Evolutionary conservation across 2,888 invertebrate species (phyloP).

Genomic region (Lepidocyrtinus sp.): DNA sequence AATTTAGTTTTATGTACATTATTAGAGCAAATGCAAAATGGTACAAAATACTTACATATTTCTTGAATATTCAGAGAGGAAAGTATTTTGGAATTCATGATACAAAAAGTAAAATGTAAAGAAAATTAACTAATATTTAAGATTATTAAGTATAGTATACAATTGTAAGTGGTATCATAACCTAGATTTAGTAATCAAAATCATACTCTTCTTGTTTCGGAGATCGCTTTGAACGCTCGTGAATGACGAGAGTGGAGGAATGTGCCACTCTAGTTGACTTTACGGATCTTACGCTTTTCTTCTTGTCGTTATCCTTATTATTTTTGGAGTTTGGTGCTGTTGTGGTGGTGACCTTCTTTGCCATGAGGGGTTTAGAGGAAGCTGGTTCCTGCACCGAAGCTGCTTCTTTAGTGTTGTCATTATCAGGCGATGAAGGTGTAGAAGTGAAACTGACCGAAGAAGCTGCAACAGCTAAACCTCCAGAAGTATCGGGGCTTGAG

Average conservation of each 20-base stretch:
- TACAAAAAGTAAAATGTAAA: too few relatives aligned
- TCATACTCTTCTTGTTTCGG: constrained; percentile 37
- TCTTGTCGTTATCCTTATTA: constrained; percentile 21
- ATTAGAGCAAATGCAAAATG: too few relatives aligned
- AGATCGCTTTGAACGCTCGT: constrained; percentile 35
- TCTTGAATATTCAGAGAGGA: too few relatives aligned
- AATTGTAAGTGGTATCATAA: too few relatives aligned
- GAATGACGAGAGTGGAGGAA: constrained; percentile 34
- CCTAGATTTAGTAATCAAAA: constrained; percentile 53
- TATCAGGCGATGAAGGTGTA: background rate
- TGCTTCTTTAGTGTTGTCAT: background rate
- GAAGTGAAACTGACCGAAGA: constrained; percentile 8
- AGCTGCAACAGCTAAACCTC: constrained; percentile 20
- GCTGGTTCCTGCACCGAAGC: background rate
- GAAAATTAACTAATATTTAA: too few relatives aligned
- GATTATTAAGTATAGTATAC: too few relatives aligned
- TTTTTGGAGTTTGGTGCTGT: background rate
- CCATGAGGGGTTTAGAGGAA: background rate
- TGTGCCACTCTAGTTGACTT: constrained; percentile 31
- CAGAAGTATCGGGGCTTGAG: too few relatives aligned
- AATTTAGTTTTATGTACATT: too few relatives aligned
- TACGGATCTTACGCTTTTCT: constrained; percentile 14
- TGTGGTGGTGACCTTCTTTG: background rate
- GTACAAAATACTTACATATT: too few relatives aligned
- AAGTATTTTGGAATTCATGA: too few relatives aligned